Conservation (phyloP, 2,888 invertebrate species). For the Pomacea canaliculata region DNA sequence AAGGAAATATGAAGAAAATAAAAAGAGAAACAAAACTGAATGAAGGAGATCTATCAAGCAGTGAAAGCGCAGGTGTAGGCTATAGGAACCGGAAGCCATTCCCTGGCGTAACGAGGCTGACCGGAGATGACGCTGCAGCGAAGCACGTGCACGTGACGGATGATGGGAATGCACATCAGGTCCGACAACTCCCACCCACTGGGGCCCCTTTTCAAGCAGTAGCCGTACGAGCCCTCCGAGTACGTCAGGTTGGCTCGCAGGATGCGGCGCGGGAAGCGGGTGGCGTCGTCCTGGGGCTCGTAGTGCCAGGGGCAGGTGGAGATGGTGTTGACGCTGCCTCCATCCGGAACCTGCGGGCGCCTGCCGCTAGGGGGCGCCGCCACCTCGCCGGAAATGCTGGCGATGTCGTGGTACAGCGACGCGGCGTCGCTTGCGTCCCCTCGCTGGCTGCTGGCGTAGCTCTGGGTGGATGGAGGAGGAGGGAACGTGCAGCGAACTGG, state of each 20-base stretch:
- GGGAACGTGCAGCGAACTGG: background rate
- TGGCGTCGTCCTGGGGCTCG: background rate
- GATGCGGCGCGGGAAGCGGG: background rate
- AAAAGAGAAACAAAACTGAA: no score
- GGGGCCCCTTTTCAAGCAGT: background rate
- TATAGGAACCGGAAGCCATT: conserved; percentile 5
- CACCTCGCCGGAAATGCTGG: background rate
- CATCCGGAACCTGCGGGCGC: background rate
- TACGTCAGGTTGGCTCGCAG: conserved; percentile 11
- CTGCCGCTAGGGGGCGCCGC: background rate
- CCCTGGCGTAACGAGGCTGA: background rate
- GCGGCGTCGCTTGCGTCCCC: background rate
- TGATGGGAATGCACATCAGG: conserved; percentile 8
- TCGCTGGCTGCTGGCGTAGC: background rate
- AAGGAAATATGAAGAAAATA: no score
- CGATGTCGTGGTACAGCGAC: background rate
- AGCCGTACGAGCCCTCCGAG: background rate
- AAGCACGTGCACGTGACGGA: conserved; percentile 3
- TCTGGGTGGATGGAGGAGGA: background rate
- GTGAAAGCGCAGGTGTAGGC: conserved; percentile 13
- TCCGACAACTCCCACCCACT: background rate
- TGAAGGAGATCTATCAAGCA: background rate
- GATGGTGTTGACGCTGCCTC: background rate
- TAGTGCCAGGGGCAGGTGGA: conserved; percentile 20
- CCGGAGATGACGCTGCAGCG: background rate